These are phyloP conservation scores for Drosophila meridiana DNA, from an alignment of 2,888 invertebrate species.

Conservation along the genomic window DNA sequence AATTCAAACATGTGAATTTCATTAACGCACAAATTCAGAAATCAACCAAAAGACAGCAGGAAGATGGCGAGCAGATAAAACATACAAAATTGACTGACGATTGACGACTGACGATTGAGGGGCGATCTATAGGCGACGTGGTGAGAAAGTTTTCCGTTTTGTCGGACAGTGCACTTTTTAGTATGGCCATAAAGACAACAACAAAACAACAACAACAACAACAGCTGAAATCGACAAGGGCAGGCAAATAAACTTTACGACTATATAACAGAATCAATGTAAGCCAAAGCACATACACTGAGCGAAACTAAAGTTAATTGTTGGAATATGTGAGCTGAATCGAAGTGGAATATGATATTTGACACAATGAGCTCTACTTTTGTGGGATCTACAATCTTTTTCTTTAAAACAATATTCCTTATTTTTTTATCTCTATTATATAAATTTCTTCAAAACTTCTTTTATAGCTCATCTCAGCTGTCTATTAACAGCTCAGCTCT, in stretches of 20 bases:
- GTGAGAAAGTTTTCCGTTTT: conserved; percentile 75
- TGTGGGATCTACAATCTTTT: not conserved
- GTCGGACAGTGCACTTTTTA: conserved; percentile 76
- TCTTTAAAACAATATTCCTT: not conserved
- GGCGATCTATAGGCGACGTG: conserved; percentile 25
- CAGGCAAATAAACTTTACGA: conserved; percentile 79
- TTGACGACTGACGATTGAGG: conserved; percentile 27
- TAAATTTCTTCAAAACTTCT: not conserved
- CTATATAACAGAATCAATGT: conserved; percentile 79
- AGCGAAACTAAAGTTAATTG: conserved; percentile 20
- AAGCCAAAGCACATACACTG: conserved; percentile 58
- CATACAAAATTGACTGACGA: conserved; percentile 24
- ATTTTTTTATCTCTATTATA: not conserved
- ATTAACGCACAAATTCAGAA: conserved; percentile 62
- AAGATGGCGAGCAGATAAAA: conserved; percentile 63
- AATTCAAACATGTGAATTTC: conserved; percentile 74
- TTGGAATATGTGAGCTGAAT: not conserved
- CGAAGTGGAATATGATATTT: not conserved
- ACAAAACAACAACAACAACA: conserved; percentile 25
- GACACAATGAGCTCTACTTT: not conserved
- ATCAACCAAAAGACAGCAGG: conserved; percentile 7
- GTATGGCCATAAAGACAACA: conserved; percentile 68
- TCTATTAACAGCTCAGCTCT: not conserved
- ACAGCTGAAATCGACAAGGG: conserved; percentile 58
- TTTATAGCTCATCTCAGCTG: not conserved